Conservation (phyloP, 2,797 vertebrate genomes). For the Microtus obscurus region DNA sequence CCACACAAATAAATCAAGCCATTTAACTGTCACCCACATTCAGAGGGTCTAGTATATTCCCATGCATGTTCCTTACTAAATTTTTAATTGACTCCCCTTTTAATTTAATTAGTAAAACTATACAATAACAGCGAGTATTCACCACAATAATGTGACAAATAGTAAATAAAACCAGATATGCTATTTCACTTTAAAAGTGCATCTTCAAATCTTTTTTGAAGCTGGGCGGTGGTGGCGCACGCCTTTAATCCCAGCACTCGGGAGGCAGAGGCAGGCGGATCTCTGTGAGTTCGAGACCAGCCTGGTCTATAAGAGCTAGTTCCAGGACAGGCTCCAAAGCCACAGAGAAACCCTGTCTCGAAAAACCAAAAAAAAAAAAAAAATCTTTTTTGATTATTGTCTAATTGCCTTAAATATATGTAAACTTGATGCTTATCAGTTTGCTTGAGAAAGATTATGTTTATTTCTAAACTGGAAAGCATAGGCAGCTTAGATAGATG, state of each 20-base stretch:
- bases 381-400: not conserved
- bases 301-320: no score
- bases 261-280: no score
- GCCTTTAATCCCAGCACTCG: no score
- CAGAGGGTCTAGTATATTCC: no score
- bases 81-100: not conserved
- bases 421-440: not conserved
- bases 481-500: not conserved
- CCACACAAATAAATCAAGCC: no score
- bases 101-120: conserved; percentile 33
- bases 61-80: not conserved
- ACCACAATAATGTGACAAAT: not conserved
- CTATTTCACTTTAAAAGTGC: not conserved
- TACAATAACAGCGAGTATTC: not conserved
- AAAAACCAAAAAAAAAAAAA: no score
- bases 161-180: not conserved
- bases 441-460: not conserved
- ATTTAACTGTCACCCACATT: no score
- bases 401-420: not conserved
- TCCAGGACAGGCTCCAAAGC: no score
- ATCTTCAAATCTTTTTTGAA: not conserved
- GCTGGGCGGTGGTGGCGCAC: no score
- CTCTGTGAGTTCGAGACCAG: no score
- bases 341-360: no score
- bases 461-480: not conserved